These are phyloP conservation scores for Struthidea cinerea DNA, from an alignment of 2,113 vertebrate species.

Conservation along the genomic window DNA sequence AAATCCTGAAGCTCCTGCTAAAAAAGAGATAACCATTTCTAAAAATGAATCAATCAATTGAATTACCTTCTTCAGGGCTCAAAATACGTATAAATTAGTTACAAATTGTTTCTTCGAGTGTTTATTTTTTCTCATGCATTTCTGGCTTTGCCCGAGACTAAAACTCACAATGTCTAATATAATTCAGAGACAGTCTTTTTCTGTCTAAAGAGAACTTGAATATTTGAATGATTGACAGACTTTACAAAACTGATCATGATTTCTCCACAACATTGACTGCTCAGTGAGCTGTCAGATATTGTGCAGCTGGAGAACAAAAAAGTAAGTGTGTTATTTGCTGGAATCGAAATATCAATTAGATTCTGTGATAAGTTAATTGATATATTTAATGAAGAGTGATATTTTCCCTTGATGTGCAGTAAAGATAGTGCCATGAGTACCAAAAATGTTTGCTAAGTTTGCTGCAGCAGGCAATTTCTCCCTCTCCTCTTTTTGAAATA, in stretches of 20 bases:
- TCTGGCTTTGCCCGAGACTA: background rate
- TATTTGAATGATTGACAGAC: constrained; percentile 18
- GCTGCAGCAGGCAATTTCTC: background rate
- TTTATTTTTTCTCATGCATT: background rate
- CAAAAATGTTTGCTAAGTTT: background rate
- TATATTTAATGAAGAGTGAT: constrained; percentile 12
- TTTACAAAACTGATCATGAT: background rate
- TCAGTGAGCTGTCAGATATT: background rate
- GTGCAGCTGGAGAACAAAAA: constrained; percentile 5
- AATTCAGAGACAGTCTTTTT: background rate
- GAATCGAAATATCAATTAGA: constrained; percentile 23
- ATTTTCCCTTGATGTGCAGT: constrained; percentile 14
- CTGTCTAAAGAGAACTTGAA: background rate
- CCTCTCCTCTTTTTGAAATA: constrained; percentile 7
- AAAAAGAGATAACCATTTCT: background rate
- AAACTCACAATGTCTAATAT: background rate
- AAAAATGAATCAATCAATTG: background rate
- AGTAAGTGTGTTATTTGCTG: background rate
- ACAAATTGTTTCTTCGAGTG: background rate
- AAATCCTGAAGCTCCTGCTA: background rate
- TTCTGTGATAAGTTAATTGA: constrained; percentile 23
- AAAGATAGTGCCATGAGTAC: background rate
- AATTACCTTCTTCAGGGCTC: background rate
- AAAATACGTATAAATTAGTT: background rate
- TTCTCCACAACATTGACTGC: constrained; percentile 1